Base-by-base conservation (phyloP, 92 coral and sea anemone genomes). In the Hydrozoanthus gracilis region DNA sequence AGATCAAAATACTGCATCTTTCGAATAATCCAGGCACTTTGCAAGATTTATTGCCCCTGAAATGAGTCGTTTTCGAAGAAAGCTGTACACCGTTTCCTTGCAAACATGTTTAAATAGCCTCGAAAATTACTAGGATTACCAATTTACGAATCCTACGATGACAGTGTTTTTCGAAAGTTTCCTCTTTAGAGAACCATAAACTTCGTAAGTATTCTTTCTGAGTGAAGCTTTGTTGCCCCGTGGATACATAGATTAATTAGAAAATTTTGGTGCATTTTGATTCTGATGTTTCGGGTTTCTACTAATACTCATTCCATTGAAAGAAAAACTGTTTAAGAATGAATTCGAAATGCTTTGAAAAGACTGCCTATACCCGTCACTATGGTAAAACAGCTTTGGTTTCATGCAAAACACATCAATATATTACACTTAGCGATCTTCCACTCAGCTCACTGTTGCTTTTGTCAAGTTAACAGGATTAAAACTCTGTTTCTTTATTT, bases 21-120 rank as follows among this genome's bases (percentile, higher is more conserved):
- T 16, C 35, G 79, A 76, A 76, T 51, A 8, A 76, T 27, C 85
- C n/a, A 49, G 84, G 60, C 85, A 80, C 85, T 80, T 80, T 64
- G 85, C 55, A 80, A 80, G 85, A 80, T 80, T 80, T 80, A 80
- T 80, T 48, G 75, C 73, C 75, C 47, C 58, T 48, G 51, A 65
- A 80, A 47, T 80, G 72, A 51, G 60, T 68, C 61, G 85, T 80
- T 80, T 80, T 48, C 47, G 66, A 65, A 80, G 75, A 80, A 80
- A 80, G 14, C 61, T 48, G 66, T 80, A 45, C 73, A 80, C 55
- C 73, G 55, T 80, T 80, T 80, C 85, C 85, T 80, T 39, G 8
- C 58, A 80, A 80, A 80, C 74, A 80, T 74, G 50, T 80, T 80
- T 80, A 80, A 64, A 62, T 80, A 66, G 72, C 71, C 62, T 18